phyloP scores from a whole-genome alignment of 2,797 vertebrate species.

The Babyrousa celebensis region DNA sequence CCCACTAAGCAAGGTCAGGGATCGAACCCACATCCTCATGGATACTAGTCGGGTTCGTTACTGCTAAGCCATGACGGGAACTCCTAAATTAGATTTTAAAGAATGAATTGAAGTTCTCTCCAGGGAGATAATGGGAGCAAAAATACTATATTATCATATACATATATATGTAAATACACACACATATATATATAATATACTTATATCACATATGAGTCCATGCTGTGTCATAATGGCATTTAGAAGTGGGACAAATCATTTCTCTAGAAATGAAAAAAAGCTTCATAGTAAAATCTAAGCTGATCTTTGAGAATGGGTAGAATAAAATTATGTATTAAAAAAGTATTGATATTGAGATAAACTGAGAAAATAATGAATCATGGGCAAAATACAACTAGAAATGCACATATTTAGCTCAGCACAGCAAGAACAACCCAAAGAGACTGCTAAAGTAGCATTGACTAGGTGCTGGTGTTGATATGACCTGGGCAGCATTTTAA shows the following conservation, averaged over 20 bases:
- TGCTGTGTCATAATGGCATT: constrained; percentile 30
- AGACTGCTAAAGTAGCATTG: not conserved
- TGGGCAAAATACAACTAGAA: constrained; percentile 56
- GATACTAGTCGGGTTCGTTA: no score
- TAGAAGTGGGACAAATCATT: constrained; percentile 4
- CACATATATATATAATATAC: no score
- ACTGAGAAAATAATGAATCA: constrained; percentile 59
- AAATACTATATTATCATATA: not conserved
- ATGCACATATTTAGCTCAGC: not conserved
- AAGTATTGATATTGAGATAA: constrained; percentile 4
- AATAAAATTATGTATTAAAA: constrained; percentile 21
- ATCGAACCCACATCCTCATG: no score
- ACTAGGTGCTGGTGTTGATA: not conserved
- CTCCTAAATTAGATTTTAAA: not conserved
- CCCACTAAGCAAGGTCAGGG: no score
- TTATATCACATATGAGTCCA: not conserved
- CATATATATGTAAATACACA: no score
- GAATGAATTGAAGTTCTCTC: not conserved
- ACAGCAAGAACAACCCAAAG: not conserved
- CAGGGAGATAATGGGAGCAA: not conserved
- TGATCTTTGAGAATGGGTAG: constrained; percentile 32
- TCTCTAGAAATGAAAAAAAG: constrained; percentile 7
- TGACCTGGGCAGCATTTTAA: constrained; percentile 17
- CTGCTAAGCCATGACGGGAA: no score
- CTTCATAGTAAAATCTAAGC: constrained; percentile 14